These are phyloP conservation scores for Aleiodes testaceus DNA, from an alignment of 2,888 invertebrate genomes.

Conservation along the genomic window DNA sequence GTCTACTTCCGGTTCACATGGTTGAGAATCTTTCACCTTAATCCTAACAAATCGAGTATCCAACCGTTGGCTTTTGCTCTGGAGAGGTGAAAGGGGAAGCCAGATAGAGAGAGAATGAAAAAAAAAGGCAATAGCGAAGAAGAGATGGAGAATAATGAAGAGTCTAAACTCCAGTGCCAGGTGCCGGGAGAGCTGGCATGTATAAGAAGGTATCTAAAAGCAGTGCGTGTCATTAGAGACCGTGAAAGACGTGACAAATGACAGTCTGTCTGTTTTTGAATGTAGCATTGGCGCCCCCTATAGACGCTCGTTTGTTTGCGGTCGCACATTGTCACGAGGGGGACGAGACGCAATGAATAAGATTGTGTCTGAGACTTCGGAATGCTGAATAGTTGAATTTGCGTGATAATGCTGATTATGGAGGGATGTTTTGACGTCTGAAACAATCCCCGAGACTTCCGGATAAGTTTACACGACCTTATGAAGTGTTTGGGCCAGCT, in stretches of 20 bases:
- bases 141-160: slow-evolving; percentile 60
- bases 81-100: slow-evolving; percentile 31
- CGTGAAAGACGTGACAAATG: slow-evolving; percentile 72
- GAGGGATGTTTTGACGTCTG: slow-evolving; percentile 72
- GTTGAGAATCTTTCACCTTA: slow-evolving; percentile 57
- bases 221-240: slow-evolving; percentile 72
- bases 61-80: slow-evolving; percentile 61
- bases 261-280: slow-evolving; percentile 70
- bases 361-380: slow-evolving; percentile 32
- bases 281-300: slow-evolving; percentile 71
- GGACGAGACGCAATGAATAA: background rate
- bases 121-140: slow-evolving; percentile 28
- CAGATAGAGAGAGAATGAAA: slow-evolving; percentile 16
- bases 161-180: slow-evolving; percentile 62
- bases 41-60: slow-evolving; percentile 71
- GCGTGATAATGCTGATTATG: slow-evolving; percentile 67
- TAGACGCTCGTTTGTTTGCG: slow-evolving; percentile 72
- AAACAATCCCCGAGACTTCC: no score
- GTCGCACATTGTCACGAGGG: slow-evolving; percentile 68
- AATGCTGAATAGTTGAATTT: slow-evolving; percentile 19
- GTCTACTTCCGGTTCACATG: slow-evolving; percentile 51
- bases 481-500: no score
- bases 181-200: slow-evolving; percentile 63
- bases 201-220: slow-evolving; percentile 69
- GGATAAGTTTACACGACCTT: no score